Evolutionary conservation across 2,888 invertebrate genomes (phyloP).

Genomic region (Portevinia maculata): DNA sequence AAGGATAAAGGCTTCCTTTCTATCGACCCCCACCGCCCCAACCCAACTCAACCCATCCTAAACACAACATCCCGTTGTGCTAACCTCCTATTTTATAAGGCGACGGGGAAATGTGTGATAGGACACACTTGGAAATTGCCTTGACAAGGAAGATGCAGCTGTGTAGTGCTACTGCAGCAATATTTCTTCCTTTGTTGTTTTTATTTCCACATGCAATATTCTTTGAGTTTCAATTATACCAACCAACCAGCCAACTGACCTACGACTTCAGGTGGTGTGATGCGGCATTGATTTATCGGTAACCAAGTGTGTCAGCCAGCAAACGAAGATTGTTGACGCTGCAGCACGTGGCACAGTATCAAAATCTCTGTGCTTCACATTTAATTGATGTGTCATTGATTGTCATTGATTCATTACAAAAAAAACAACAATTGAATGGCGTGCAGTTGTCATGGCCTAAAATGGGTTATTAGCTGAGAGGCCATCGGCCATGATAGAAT

Average conservation of each 20-base stretch:
- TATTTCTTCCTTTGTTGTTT: conserved; percentile 5
- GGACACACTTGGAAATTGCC: conserved; percentile 47
- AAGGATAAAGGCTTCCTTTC: conserved; percentile 50
- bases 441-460: neutral
- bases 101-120: conserved; percentile 13
- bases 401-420: conserved; percentile 45
- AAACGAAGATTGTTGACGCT: conserved; percentile 60
- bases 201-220: conserved; percentile 33
- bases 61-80: conserved; percentile 6
- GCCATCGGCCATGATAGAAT: neutral
- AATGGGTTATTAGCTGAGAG: conserved; percentile 18
- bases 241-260: conserved; percentile 39
- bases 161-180: conserved; percentile 25
- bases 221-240: conserved; percentile 23
- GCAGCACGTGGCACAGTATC: conserved; percentile 59
- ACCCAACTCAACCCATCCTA: neutral
- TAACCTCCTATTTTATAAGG: neutral
- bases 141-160: conserved; percentile 25
- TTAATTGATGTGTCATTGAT: conserved; percentile 67
- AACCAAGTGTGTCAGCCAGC: conserved; percentile 31
- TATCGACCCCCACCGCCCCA: neutral
- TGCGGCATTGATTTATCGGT: conserved; percentile 65
- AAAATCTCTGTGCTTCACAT: conserved; percentile 25
- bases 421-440: neutral
- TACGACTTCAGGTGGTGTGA: conserved; percentile 53